These are phyloP conservation scores for Cassiopea xamachana DNA, from an alignment of 30 jellyfish, hydroid and myxozoan genomes.

Conservation along the genomic window DNA sequence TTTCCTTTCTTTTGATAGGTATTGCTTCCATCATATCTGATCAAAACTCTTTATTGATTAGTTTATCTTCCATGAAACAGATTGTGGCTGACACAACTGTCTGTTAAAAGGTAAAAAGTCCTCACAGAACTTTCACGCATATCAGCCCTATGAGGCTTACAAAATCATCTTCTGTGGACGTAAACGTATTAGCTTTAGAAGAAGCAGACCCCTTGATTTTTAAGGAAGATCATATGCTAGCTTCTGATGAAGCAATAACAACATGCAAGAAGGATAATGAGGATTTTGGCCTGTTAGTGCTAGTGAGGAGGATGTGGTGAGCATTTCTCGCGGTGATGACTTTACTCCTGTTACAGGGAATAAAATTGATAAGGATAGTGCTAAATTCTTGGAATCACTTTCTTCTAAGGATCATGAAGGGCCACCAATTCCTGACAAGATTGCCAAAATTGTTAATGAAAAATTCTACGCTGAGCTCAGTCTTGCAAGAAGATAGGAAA, in stretches of 20 bases:
- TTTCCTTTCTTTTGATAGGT: too few species aligned
- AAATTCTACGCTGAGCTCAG: slow-evolving; percentile 49
- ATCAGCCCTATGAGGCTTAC: too few species aligned
- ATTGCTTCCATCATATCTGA: too few species aligned
- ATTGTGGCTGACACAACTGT: too few species aligned
- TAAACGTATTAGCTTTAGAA: too few species aligned
- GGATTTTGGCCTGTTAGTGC: neutral
- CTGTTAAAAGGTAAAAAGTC: too few species aligned
- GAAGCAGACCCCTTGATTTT: too few species aligned
- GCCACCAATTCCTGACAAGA: slow-evolving; percentile 53
- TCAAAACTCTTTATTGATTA: too few species aligned
- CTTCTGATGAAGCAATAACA: neutral
- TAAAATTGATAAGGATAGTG: neutral
- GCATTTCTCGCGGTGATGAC: neutral
- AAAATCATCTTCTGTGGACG: too few species aligned
- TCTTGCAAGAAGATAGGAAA: slow-evolving; percentile 30
- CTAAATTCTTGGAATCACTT: neutral
- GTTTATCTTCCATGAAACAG: too few species aligned
- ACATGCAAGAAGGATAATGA: neutral
- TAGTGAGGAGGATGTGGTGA: neutral
- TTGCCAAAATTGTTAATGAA: slow-evolving; percentile 50
- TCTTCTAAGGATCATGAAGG: slow-evolving; percentile 29
- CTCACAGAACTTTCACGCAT: too few species aligned
- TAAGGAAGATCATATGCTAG: too few species aligned
- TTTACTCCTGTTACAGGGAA: neutral